phyloP scores from a whole-genome alignment of 2,888 invertebrate species.

The Ormyrus pomaceus region DNA sequence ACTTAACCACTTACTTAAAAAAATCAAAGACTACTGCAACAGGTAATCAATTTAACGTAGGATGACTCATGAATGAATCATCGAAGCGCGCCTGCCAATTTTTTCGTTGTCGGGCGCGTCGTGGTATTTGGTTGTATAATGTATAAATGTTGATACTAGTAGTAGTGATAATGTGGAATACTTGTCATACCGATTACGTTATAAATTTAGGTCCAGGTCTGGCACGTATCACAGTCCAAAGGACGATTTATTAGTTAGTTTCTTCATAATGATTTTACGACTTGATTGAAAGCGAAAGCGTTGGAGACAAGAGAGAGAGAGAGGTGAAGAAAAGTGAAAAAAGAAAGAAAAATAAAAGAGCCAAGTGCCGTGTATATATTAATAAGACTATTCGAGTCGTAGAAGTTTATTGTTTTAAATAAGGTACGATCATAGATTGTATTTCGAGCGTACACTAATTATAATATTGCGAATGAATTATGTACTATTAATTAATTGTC shows the following conservation, averaged over 20 bases:
- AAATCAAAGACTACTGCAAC: slow-evolving; percentile 40
- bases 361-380: slow-evolving; percentile 66
- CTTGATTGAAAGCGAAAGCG: slow-evolving; percentile 33
- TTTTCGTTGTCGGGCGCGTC: slow-evolving; percentile 26
- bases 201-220: slow-evolving; percentile 52
- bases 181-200: slow-evolving; percentile 67
- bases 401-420: slow-evolving; percentile 57
- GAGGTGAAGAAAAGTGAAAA: slow-evolving; percentile 9
- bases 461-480: slow-evolving; percentile 62
- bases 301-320: slow-evolving; percentile 9
- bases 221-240: slow-evolving; percentile 39
- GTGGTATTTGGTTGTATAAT: slow-evolving; percentile 69
- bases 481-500: slow-evolving; percentile 63
- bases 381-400: slow-evolving; percentile 59
- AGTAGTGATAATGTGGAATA: slow-evolving; percentile 70
- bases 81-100: slow-evolving; percentile 38
- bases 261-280: slow-evolving; percentile 50
- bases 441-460: slow-evolving; percentile 61
- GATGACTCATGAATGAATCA: slow-evolving; percentile 50
- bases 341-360: slow-evolving; percentile 51
- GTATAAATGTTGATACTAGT: slow-evolving; percentile 75
- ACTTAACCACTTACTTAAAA: neutral
- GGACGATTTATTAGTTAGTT: slow-evolving; percentile 52
- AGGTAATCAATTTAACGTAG: slow-evolving; percentile 51
- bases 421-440: slow-evolving; percentile 63